Evolutionary conservation across 2,888 invertebrate genomes (phyloP).

Genomic region (Caprella mutica): DNA sequence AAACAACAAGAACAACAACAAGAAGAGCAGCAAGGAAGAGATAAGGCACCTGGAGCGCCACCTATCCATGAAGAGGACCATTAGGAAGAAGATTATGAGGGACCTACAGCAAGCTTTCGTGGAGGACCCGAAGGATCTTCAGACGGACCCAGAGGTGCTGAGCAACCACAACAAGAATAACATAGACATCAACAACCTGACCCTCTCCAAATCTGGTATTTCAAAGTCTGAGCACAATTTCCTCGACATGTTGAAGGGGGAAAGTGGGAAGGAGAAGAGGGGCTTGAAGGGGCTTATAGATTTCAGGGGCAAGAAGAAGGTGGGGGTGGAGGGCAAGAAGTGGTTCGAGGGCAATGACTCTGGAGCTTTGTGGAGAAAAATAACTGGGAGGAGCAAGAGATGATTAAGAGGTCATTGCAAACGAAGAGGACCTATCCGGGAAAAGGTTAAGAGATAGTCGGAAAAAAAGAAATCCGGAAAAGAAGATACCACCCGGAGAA

Average conservation of each 20-base stretch:
- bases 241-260: conserved; percentile 54
- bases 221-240: conserved; percentile 50
- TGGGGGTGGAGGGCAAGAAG: too few species aligned
- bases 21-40: conserved; percentile 45
- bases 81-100: conserved; percentile 71
- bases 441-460: too few species aligned
- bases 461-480: too few species aligned
- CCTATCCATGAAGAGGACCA: conserved; percentile 76
- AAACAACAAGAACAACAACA: conserved; percentile 29
- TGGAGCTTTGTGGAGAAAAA: too few species aligned
- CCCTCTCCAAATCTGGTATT: conserved; percentile 45
- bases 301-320: too few species aligned
- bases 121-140: conserved; percentile 53
- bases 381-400: too few species aligned
- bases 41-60: conserved; percentile 66
- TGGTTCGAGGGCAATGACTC: too few species aligned
- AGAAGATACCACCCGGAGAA: too few species aligned
- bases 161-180: conserved; percentile 57
- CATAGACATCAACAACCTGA: conserved; percentile 54
- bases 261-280: conserved; percentile 18
- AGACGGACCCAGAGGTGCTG: conserved; percentile 51
- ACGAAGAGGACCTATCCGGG: too few species aligned
- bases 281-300: background rate
- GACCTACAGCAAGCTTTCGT: conserved; percentile 54
- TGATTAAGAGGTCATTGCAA: too few species aligned